These are phyloP conservation scores for Cantharis lateralis DNA, from an alignment of 2,888 invertebrate genomes.

Conservation along the genomic window DNA sequence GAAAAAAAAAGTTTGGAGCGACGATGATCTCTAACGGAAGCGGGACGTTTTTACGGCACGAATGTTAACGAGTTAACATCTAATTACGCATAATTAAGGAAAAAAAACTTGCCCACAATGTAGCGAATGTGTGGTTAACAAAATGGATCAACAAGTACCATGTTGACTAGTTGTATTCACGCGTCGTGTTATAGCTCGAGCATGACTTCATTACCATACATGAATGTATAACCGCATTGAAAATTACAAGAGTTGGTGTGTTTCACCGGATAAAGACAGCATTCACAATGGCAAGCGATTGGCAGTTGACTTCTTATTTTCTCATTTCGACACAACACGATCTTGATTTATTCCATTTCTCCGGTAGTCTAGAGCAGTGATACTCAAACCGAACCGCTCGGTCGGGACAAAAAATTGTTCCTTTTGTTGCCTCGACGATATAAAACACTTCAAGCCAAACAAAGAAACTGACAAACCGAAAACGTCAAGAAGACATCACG, in stretches of 20 bases:
- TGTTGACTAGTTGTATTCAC: constrained; percentile 40
- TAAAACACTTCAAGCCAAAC: constrained; percentile 20
- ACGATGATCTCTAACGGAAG: background rate
- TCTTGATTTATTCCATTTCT: background rate
- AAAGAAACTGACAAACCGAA: constrained; percentile 21
- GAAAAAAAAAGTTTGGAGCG: background rate
- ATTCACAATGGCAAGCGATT: constrained; percentile 41
- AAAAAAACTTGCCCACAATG: background rate
- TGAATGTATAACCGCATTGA: constrained; percentile 39
- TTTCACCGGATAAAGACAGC: constrained; percentile 39
- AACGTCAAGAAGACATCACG: constrained; percentile 29
- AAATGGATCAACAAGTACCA: constrained; percentile 26
- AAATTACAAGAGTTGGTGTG: constrained; percentile 39
- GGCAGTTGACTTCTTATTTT: constrained; percentile 42
- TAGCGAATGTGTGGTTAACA: background rate
- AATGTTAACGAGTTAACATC: background rate
- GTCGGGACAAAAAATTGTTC: background rate
- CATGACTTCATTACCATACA: constrained; percentile 47
- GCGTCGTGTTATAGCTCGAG: constrained; percentile 38
- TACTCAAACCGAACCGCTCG: background rate
- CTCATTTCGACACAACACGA: constrained; percentile 33
- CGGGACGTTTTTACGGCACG: background rate
- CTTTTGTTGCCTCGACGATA: background rate
- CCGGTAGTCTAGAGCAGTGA: background rate
- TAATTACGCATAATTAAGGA: background rate